phyloP scores from a whole-genome alignment of 2,797 vertebrate species.

The Apogon talboti region DNA sequence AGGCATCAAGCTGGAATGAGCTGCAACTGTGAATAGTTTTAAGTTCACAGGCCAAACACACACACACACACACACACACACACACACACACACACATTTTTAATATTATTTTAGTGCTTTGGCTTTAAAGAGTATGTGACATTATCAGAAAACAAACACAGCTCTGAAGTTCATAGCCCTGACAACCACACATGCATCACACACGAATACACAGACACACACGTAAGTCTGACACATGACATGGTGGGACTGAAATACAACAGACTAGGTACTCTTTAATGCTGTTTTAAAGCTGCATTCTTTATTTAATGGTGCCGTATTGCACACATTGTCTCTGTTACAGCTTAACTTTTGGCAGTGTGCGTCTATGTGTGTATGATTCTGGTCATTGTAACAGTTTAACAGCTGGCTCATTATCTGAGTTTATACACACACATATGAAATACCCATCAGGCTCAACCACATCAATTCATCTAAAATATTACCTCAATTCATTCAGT shows the following conservation, averaged over 20 bases:
- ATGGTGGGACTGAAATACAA: conserved; percentile 62
- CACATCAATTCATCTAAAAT: conserved; percentile 56
- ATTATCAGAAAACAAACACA: conserved; percentile 58
- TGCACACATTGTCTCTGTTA: conserved; percentile 71
- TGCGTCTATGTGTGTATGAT: conserved; percentile 32
- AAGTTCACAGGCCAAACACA: conserved; percentile 33
- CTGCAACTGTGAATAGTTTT: conserved; percentile 27
- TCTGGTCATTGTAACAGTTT: conserved; percentile 65
- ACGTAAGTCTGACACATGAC: conserved; percentile 53
- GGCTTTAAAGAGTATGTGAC: conserved; percentile 38
- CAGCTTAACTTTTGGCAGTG: conserved; percentile 49
- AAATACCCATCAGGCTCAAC: conserved; percentile 52
- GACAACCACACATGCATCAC: conserved; percentile 37
- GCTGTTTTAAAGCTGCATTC: conserved; percentile 57
- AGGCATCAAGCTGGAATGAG: conserved; percentile 51
- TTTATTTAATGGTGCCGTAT: conserved; percentile 53
- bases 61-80: conserved; percentile 31
- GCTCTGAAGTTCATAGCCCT: conserved; percentile 35
- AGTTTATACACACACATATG: conserved; percentile 62
- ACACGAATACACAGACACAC: conserved; percentile 40
- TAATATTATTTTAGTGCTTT: conserved; percentile 41
- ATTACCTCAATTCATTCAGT: conserved; percentile 47
- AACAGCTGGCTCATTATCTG: conserved; percentile 65
- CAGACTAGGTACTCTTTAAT: conserved; percentile 68
- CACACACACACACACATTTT: conserved; percentile 32